Evolutionary conservation across 2,797 vertebrate genomes (phyloP).

Genomic region (Prionace glauca): DNA sequence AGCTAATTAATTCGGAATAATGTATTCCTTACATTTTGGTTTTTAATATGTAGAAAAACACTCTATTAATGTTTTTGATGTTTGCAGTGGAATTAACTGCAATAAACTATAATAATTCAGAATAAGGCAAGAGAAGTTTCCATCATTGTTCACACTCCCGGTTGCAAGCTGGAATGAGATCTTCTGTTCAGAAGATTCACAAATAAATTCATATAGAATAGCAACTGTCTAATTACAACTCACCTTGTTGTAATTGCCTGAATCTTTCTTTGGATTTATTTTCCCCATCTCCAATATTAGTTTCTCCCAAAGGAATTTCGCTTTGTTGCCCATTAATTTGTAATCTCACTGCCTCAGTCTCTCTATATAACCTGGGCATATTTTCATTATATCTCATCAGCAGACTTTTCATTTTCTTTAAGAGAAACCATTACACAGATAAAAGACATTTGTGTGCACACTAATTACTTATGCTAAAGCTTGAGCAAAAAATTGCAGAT

Average conservation of each 20-base stretch:
- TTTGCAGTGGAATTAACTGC: background rate
- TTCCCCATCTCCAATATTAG: no score
- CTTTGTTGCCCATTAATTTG: no score
- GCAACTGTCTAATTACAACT: background rate
- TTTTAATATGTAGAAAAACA: background rate
- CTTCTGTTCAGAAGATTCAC: background rate
- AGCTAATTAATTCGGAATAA: background rate
- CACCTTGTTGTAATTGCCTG: background rate
- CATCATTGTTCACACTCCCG: background rate
- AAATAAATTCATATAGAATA: background rate
- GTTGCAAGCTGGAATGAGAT: background rate
- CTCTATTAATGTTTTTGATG: background rate
- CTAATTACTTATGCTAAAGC: no score
- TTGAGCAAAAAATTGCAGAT: no score
- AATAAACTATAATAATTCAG: background rate
- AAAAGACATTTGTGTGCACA: no score
- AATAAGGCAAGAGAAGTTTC: background rate
- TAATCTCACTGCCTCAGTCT: no score
- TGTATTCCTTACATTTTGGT: background rate
- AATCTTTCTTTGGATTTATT: background rate
- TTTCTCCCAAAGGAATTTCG: no score
- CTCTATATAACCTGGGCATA: no score
- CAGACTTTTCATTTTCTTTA: no score
- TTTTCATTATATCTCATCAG: no score
- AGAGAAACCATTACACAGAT: no score